Conservation (phyloP, 1,140 invertebrate genomes). For the Archegozetes longisetosus region DNA sequence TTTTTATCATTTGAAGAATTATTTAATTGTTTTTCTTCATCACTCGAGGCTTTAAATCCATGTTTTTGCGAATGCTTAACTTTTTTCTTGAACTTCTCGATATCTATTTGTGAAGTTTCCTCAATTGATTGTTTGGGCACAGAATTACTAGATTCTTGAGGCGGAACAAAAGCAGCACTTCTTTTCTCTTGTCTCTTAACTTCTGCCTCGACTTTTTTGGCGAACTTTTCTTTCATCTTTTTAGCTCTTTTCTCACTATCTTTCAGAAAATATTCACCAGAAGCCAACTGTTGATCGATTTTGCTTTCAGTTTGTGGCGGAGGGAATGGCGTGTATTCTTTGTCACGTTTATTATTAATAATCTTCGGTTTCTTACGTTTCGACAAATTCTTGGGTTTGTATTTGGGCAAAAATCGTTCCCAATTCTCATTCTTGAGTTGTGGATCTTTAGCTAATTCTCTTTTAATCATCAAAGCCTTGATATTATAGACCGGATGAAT, state of each 20-base stretch:
- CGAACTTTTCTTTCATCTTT: constrained; percentile 43
- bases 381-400: constrained; percentile 75
- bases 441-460: constrained; percentile 80
- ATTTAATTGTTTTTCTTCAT: too few relatives aligned
- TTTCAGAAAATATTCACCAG: constrained; percentile 89
- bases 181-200: constrained; percentile 55
- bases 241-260: constrained; percentile 52
- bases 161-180: constrained; percentile 63
- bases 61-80: not conserved
- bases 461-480: constrained; percentile 93
- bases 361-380: constrained; percentile 72
- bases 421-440: constrained; percentile 85
- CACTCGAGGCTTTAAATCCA: too few relatives aligned
- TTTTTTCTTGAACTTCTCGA: not conserved
- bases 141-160: constrained; percentile 38
- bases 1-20: too few relatives aligned
- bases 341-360: constrained; percentile 53
- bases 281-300: constrained; percentile 80
- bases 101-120: not conserved
- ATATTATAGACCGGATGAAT: constrained; percentile 99
- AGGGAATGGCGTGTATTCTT: constrained; percentile 93
- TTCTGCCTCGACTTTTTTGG: constrained; percentile 42
- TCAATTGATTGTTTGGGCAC: not conserved
- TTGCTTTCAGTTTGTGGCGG: constrained; percentile 35
- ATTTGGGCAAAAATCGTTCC: constrained; percentile 92